These are phyloP conservation scores for Hemibagrus guttatus DNA, from an alignment of 2,797 vertebrate genomes.

Conservation along the genomic window DNA sequence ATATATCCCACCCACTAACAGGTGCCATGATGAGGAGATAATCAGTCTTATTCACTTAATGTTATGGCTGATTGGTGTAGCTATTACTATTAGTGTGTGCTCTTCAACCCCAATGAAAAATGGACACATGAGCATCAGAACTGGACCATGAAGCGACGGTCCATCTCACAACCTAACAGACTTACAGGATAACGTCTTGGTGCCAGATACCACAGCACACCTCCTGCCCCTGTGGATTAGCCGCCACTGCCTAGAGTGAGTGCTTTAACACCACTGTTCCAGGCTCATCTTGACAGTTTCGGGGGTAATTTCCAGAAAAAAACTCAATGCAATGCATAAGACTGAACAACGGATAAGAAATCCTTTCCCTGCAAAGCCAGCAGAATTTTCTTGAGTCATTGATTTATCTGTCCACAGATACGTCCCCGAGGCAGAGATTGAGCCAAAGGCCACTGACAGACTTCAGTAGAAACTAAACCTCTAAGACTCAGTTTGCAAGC, in stretches of 20 bases:
- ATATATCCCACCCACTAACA: too few species aligned
- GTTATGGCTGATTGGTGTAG: too few species aligned
- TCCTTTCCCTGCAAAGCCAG: slow-evolving; percentile 1
- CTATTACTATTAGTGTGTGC: not conserved
- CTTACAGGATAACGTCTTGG: too few species aligned
- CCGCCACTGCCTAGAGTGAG: not conserved
- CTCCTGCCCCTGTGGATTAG: not conserved
- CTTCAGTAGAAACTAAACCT: slow-evolving; percentile 8
- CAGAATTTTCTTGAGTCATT: not conserved
- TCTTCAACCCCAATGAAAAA: not conserved
- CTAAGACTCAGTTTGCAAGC: not conserved
- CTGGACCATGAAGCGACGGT: too few species aligned
- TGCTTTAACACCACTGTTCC: not conserved
- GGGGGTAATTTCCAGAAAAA: not conserved
- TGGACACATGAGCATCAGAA: too few species aligned
- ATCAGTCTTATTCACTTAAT: too few species aligned
- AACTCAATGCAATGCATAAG: not conserved
- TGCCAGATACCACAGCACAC: too few species aligned
- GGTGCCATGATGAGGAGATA: too few species aligned
- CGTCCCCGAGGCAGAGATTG: not conserved
- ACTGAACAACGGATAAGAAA: not conserved
- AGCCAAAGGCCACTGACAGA: not conserved
- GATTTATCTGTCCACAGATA: slow-evolving; percentile 33
- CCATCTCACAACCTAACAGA: too few species aligned
- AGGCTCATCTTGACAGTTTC: not conserved